Evolutionary conservation across 2,113 vertebrate genomes (phyloP).

Genomic region (Crotalus viridis): DNA sequence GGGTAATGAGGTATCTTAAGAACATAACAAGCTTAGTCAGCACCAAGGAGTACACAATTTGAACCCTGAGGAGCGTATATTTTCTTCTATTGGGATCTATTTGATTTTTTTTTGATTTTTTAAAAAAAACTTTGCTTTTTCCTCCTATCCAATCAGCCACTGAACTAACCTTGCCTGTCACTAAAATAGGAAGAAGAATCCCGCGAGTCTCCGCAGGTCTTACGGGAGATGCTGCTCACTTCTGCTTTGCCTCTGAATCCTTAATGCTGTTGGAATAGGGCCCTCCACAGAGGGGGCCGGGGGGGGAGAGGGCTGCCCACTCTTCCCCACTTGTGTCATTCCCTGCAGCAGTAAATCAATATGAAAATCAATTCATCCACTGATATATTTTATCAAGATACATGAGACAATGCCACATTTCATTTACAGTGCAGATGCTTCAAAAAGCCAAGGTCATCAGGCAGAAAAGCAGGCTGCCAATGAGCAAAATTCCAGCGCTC

Average conservation of each 20-base stretch:
- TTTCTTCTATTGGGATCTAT: background rate
- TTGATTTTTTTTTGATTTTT: background rate
- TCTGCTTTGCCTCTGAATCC: background rate
- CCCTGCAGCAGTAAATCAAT: constrained; percentile 45
- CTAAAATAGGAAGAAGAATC: background rate
- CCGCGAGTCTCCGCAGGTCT: constrained; percentile 1
- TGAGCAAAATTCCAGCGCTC: constrained; percentile 4
- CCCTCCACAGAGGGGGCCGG: constrained; percentile 1
- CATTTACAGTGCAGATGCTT: constrained; percentile 35
- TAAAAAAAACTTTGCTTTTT: background rate
- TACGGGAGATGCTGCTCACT: background rate
- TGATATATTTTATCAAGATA: constrained; percentile 63
- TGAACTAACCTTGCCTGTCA: background rate
- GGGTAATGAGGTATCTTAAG: background rate
- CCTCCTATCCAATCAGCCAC: background rate
- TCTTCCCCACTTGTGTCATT: background rate
- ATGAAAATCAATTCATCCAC: constrained; percentile 65
- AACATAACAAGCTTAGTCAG: background rate
- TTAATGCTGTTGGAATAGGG: background rate
- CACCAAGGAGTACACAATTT: background rate
- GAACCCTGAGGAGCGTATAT: background rate
- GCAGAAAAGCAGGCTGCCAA: constrained; percentile 18
- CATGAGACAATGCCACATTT: constrained; percentile 60
- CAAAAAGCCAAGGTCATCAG: constrained; percentile 59
- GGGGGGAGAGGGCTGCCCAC: background rate